Evolutionary conservation across 2,113 vertebrate species (phyloP).

Genomic region (Fregetta grallaria): DNA sequence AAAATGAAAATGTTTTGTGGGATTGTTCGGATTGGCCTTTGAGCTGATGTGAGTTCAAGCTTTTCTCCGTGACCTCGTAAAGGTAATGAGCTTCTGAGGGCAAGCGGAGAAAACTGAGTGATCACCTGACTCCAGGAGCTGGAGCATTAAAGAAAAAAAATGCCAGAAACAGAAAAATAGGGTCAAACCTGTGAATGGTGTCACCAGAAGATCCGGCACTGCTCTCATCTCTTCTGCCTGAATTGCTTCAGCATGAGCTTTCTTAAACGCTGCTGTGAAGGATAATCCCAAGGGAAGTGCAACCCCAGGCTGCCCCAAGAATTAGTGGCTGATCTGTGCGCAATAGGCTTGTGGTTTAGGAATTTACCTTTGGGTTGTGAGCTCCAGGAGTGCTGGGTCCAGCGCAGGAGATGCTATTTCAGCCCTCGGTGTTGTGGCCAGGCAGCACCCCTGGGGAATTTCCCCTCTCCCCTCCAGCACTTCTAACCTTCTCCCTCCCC

Average conservation of each 20-base stretch:
- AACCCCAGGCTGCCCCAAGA: background rate
- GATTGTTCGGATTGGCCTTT: background rate
- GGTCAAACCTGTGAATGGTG: background rate
- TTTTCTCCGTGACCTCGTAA: accelerated
- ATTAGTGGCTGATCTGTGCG: background rate
- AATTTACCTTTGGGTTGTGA: background rate
- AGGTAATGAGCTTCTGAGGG: background rate
- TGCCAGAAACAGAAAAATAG: background rate
- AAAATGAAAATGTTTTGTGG: background rate
- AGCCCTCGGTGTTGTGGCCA: background rate
- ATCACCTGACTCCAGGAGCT: background rate
- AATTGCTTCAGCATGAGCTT: background rate
- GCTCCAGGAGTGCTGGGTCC: background rate
- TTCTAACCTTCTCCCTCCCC: background rate
- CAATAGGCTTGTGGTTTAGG: background rate
- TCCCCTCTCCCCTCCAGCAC: background rate
- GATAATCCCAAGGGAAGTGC: background rate
- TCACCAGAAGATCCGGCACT: background rate
- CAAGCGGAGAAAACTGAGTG: background rate
- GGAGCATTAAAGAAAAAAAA: background rate
- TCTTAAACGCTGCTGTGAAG: background rate
- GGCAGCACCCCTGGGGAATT: background rate
- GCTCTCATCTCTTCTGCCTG: background rate
- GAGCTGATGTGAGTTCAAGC: background rate
- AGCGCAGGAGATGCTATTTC: background rate